Percentiles rank a stretch among this genome's conserved stretches.
Evolutionary conservation across 1,140 invertebrate genomes (phyloP).

Genomic region (Rhizoglyphus robini): DNA sequence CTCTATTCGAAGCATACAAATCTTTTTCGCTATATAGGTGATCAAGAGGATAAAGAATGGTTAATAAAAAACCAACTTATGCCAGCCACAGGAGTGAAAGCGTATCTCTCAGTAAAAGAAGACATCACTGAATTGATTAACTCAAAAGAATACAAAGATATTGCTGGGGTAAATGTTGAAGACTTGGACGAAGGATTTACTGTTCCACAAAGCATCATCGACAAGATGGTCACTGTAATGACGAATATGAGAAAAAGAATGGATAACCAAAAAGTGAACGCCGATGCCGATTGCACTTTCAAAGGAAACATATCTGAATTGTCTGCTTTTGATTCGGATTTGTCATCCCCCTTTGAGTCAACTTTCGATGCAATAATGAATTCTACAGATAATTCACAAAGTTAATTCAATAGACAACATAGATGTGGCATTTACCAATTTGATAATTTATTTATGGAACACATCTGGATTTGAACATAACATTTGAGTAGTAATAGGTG

Average conservation of each 20-base stretch:
- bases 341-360: background rate
- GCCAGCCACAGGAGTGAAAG: slow-evolving; percentile 58
- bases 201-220: slow-evolving; percentile 53
- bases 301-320: background rate
- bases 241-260: slow-evolving; percentile 17
- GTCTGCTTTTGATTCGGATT: background rate
- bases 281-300: no score
- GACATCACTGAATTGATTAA: slow-evolving; percentile 58
- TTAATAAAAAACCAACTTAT: slow-evolving; percentile 57
- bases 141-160: slow-evolving; percentile 54
- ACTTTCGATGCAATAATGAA: no score
- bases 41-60: slow-evolving; percentile 68
- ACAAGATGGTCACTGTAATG: slow-evolving; percentile 46
- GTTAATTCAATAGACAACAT: no score
- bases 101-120: slow-evolving; percentile 62
- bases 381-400: no score
- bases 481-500: no score
- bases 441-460: no score
- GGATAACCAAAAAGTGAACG: background rate
- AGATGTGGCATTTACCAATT: no score
- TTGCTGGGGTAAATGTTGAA: slow-evolving; percentile 45
- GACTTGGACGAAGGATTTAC: slow-evolving; percentile 52
- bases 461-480: no score
- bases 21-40: slow-evolving; percentile 56
- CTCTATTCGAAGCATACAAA: slow-evolving; percentile 63